Evolutionary conservation across 1,140 invertebrate genomes (phyloP).

Genomic region (honey bee (Apis mellifera)): Amel_HAv3.1 CM009936.2:10674001-10674500

Average conservation of each 20-base stretch:
- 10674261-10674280: too few relatives aligned
- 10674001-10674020: too few relatives aligned
- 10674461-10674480: neutral
- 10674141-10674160: neutral
- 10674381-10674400: neutral
- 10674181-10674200: too few relatives aligned
- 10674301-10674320: too few relatives aligned
- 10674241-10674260: too few relatives aligned
- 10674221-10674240: too few relatives aligned
- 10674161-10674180: neutral
- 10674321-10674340: neutral
- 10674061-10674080: too few relatives aligned
- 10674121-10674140: neutral
- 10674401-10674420: neutral
- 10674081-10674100: too few relatives aligned
- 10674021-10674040: too few relatives aligned
- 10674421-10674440: neutral
- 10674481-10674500: slow-evolving; percentile 6
- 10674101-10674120: too few relatives aligned
- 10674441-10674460: neutral
- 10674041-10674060: neutral
- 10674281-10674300: too few relatives aligned
- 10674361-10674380: neutral
- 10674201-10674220: too few relatives aligned
- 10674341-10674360: neutral